These are phyloP conservation scores for Poliocrania exsul DNA, from an alignment of 2,797 vertebrate species.

Conservation along the genomic window DNA sequence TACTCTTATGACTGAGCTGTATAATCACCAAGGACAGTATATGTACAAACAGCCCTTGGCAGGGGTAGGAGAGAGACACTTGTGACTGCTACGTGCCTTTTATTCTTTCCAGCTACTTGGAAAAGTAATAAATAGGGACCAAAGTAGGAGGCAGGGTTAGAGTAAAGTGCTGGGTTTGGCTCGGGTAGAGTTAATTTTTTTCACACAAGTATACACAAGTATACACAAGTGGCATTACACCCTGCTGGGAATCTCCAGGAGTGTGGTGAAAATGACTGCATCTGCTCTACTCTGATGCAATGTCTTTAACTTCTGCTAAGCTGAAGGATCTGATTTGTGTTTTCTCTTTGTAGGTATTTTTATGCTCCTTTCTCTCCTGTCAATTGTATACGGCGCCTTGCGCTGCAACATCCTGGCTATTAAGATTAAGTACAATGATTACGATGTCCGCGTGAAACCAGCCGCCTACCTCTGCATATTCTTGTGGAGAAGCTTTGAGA, in stretches of 20 bases:
- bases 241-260: background rate
- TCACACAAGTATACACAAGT: background rate
- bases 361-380: conserved; percentile 93
- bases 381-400: conserved; percentile 95
- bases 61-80: background rate
- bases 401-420: conserved; percentile 98
- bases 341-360: conserved; percentile 83
- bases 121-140: background rate
- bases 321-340: conserved; percentile 25
- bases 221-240: background rate
- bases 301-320: background rate
- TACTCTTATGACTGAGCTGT: background rate
- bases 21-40: background rate
- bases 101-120: background rate
- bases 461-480: conserved; percentile 92
- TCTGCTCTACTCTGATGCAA: background rate
- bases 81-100: background rate
- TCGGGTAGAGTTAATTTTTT: background rate
- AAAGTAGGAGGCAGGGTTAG: background rate
- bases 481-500: conserved; percentile 96
- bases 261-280: background rate
- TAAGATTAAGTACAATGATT: conserved; percentile 96
- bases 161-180: background rate
- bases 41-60: background rate
- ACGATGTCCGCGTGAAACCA: conserved; percentile 88